Percentiles rank a stretch among this genome's conserved stretches.
Conservation (phyloP, 1,140 invertebrate species). For the Tenebrio molitor region DNA sequence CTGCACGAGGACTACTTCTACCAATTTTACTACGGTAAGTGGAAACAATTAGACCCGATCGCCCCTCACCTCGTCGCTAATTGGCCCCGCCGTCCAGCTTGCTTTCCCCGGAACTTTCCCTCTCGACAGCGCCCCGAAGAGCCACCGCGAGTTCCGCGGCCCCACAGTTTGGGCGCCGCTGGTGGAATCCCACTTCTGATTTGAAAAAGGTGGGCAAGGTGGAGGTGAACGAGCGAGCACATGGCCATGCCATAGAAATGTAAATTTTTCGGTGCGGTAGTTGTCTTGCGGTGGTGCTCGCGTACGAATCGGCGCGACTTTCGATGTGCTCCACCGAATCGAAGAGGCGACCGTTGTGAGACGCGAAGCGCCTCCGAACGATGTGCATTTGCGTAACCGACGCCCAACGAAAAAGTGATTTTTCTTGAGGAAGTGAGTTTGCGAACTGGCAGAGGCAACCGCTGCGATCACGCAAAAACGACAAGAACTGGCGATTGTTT, state of each 20-base stretch:
- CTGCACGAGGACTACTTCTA: conserved; percentile 38
- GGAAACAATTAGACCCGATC: background rate
- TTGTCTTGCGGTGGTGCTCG: conserved; percentile 17
- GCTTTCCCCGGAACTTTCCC: no score
- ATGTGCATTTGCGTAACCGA: no score
- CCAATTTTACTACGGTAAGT: conserved; percentile 36
- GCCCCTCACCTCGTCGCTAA: background rate
- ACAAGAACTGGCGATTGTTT: no score
- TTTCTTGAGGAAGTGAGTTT: no score
- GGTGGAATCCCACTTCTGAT: conserved; percentile 32
- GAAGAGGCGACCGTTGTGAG: background rate
- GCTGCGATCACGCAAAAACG: no score
- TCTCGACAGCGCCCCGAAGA: no score
- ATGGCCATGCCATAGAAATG: conserved; percentile 39
- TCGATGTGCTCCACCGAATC: conserved; percentile 1
- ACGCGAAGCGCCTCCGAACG: no score
- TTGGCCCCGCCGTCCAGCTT: no score
- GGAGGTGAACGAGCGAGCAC: conserved; percentile 41
- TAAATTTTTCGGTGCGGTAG: conserved; percentile 30
- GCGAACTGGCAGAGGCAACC: no score
- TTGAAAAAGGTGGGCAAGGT: conserved; percentile 45
- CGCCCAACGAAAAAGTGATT: no score
- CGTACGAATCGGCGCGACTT: conserved; percentile 7
- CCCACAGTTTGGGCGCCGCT: conserved; percentile 31
- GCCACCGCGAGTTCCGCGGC: no score